Conservation (phyloP, 2,113 vertebrate species). For the Odontesthes bonariensis region DNA sequence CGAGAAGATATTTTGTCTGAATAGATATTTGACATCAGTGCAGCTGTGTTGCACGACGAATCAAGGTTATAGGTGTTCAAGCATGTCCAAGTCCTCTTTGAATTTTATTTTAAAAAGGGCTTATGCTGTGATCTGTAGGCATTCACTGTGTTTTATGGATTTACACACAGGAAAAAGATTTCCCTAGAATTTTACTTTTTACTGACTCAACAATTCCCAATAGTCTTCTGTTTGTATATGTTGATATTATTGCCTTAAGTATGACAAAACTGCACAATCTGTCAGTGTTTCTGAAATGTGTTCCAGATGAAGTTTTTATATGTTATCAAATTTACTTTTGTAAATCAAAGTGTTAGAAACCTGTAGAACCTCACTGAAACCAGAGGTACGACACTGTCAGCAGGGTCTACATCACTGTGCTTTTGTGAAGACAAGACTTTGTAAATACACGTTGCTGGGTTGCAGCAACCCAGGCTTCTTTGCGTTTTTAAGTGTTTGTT, state of each 20-base stretch:
- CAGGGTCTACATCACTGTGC: slow-evolving; percentile 80
- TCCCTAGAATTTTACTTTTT: slow-evolving; percentile 51
- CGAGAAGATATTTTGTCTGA: slow-evolving; percentile 57
- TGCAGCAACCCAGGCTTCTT: slow-evolving; percentile 45
- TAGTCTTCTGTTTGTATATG: slow-evolving; percentile 50
- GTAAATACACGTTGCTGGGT: slow-evolving; percentile 35
- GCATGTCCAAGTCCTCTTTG: slow-evolving; percentile 54
- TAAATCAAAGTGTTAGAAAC: slow-evolving; percentile 64
- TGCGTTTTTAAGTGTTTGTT: slow-evolving; percentile 60
- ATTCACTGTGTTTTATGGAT: slow-evolving; percentile 40
- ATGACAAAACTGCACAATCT: slow-evolving; percentile 66
- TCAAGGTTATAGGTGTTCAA: slow-evolving; percentile 55
- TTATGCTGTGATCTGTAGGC: slow-evolving; percentile 39
- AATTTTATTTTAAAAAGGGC: slow-evolving; percentile 60
- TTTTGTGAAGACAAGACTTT: slow-evolving; percentile 69
- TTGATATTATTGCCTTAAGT: slow-evolving; percentile 78
- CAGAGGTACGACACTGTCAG: slow-evolving; percentile 46
- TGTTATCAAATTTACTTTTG: slow-evolving; percentile 68
- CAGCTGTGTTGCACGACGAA: slow-evolving; percentile 69
- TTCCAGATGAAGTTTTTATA: slow-evolving; percentile 76
- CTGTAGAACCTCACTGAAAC: slow-evolving; percentile 49
- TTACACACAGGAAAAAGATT: slow-evolving; percentile 42
- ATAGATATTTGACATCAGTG: slow-evolving; percentile 68
- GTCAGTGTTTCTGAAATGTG: slow-evolving; percentile 65
- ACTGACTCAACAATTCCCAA: slow-evolving; percentile 46